These are phyloP conservation scores for Onychostruthus taczanowskii DNA, from an alignment of 2,113 vertebrate species.

Conservation along the genomic window DNA sequence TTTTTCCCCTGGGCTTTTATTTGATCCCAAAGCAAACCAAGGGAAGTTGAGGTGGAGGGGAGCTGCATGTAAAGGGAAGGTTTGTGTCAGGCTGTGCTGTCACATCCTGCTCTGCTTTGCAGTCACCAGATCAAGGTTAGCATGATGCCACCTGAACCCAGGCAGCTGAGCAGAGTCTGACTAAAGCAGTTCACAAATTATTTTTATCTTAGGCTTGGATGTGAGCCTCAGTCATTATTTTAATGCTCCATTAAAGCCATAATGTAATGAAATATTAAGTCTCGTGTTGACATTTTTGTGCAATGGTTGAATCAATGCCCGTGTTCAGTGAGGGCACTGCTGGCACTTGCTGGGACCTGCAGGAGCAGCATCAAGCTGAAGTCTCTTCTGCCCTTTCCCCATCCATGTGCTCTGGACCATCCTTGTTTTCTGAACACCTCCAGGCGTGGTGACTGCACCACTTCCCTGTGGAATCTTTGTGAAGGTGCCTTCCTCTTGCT, in stretches of 20 bases:
- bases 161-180: background rate
- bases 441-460: background rate
- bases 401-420: fast-evolving
- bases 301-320: background rate
- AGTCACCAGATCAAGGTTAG: fast-evolving
- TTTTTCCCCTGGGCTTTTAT: background rate
- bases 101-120: background rate
- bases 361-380: background rate
- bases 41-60: fast-evolving
- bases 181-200: background rate
- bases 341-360: background rate
- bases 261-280: background rate
- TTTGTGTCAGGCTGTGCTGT: background rate
- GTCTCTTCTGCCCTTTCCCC: background rate
- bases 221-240: background rate
- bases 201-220: background rate
- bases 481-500: background rate
- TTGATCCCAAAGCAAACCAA: background rate
- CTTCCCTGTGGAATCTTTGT: background rate
- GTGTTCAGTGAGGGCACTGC: background rate
- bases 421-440: background rate
- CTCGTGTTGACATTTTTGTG: background rate
- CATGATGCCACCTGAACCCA: background rate
- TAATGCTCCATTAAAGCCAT: background rate
- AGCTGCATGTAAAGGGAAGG: background rate